phyloP scores from a whole-genome alignment of 2,113 vertebrate genomes.

The Nesogale talazaci region DNA sequence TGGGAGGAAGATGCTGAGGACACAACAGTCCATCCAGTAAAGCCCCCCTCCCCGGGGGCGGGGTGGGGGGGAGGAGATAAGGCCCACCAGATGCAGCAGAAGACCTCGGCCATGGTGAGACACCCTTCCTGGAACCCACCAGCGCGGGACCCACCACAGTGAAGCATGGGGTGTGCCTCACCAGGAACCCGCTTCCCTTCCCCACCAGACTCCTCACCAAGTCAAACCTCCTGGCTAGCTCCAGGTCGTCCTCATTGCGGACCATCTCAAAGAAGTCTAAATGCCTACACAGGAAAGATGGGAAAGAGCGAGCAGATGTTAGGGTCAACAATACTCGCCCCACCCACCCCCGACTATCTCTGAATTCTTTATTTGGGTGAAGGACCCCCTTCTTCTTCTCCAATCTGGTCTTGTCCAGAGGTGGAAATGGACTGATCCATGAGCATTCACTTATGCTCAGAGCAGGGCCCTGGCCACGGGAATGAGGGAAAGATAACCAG shows the following conservation, averaged over 20 bases:
- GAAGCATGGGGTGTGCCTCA: background rate
- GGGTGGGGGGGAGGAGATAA: background rate
- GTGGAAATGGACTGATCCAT: background rate
- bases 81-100: background rate
- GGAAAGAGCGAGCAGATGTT: background rate
- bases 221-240: conserved; percentile 96
- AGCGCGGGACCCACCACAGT: background rate
- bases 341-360: background rate
- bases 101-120: background rate
- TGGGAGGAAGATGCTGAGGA: background rate
- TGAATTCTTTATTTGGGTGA: background rate
- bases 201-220: conserved; percentile 85
- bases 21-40: background rate
- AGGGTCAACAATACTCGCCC: background rate
- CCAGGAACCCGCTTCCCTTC: background rate
- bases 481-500: background rate
- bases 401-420: background rate
- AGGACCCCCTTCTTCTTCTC: background rate
- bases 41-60: background rate
- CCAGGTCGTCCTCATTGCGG: conserved; percentile 96
- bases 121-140: background rate
- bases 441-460: background rate
- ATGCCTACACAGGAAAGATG: conserved; percentile 87
- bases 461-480: background rate
- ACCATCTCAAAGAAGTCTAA: conserved; percentile 99